Evolutionary conservation across 2,113 vertebrate genomes (phyloP).

Genomic region (Crotalus horridus): DNA sequence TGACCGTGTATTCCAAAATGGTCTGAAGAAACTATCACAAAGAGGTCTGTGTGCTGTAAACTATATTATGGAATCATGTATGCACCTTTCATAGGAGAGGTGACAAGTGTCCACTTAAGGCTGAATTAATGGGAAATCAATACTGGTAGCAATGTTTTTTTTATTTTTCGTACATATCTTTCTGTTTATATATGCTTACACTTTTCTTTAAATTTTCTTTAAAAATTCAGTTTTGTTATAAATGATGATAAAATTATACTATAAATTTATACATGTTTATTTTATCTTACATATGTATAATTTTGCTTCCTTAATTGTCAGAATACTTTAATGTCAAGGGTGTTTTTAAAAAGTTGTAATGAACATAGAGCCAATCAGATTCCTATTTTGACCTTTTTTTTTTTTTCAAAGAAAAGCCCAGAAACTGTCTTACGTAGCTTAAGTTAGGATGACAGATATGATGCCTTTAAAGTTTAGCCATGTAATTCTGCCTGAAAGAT

Average conservation of each 20-base stretch:
- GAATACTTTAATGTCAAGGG: constrained; percentile 20
- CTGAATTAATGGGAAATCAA: background rate
- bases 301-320: background rate
- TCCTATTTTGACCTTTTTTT: background rate
- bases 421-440: background rate
- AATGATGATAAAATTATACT: constrained; percentile 3
- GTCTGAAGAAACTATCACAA: background rate
- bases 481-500: background rate
- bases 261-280: background rate
- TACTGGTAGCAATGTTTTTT: background rate
- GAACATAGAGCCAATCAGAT: constrained; percentile 11
- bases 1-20: background rate
- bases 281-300: background rate
- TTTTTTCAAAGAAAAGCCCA: background rate
- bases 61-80: background rate
- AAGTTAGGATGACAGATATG: rapidly evolving
- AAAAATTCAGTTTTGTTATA: background rate
- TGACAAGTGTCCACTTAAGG: background rate
- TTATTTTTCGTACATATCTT: background rate
- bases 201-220: background rate
- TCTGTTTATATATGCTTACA: background rate
- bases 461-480: background rate
- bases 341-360: constrained; percentile 26
- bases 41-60: background rate
- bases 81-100: constrained; percentile 37